A percentile compares a stretch with the other conserved stretches of the same genome.
Evolutionary conservation across 2,113 vertebrate species (phyloP).

Genomic region (Zosterops hypoxanthus): DNA sequence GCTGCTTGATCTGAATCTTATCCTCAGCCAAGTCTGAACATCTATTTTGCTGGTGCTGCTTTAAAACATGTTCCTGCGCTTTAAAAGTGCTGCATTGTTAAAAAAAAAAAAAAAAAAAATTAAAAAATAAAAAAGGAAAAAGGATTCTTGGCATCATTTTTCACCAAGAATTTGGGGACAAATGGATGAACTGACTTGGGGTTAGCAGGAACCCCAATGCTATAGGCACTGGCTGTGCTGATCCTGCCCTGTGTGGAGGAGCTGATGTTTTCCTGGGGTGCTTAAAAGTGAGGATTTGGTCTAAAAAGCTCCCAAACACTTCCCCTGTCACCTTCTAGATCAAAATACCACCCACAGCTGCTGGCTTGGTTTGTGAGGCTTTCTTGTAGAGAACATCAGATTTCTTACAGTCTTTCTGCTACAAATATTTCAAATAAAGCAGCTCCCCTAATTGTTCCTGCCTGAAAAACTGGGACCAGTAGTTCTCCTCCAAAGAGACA

Average conservation of each 20-base stretch:
- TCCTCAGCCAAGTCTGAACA: neutral
- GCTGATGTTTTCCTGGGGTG: neutral
- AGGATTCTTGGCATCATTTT: neutral
- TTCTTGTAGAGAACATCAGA: neutral
- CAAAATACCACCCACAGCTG: neutral
- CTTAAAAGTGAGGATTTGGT: neutral
- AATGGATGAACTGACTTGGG: neutral
- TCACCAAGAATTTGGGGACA: neutral
- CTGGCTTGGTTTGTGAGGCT: neutral
- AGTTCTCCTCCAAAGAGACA: neutral
- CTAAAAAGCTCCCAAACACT: neutral
- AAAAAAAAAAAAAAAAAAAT: neutral
- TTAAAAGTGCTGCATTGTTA: neutral
- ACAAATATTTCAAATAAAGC: neutral
- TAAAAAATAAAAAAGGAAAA: neutral
- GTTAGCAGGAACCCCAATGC: accelerated
- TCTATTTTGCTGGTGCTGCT: neutral
- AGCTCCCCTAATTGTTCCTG: neutral
- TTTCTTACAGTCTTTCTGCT: neutral
- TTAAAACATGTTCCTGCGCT: neutral
- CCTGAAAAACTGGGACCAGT: neutral
- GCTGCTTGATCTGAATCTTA: neutral
- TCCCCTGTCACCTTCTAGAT: neutral
- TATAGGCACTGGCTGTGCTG: neutral
- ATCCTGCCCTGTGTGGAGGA: neutral